Evolutionary conservation across 2,113 vertebrate species (phyloP).

Genomic region (Caretta caretta): DNA sequence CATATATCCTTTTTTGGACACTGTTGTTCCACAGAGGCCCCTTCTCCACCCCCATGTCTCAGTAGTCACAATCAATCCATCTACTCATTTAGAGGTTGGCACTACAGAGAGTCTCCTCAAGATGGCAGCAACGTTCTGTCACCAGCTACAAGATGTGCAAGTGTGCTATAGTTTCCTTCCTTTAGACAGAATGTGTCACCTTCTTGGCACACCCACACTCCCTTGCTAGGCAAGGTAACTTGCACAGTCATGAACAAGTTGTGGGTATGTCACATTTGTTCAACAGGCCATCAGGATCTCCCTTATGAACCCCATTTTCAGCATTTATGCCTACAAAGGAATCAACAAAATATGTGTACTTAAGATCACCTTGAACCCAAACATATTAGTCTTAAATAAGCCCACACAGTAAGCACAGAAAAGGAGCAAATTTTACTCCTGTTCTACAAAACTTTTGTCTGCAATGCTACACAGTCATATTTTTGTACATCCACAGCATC

Average conservation of each 20-base stretch:
- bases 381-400: background rate
- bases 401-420: background rate
- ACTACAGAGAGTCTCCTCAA: background rate
- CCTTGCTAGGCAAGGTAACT: rapidly evolving
- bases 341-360: background rate
- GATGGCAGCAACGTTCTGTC: background rate
- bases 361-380: background rate
- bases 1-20: background rate
- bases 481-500: rapidly evolving
- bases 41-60: background rate
- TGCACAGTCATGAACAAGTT: rapidly evolving
- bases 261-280: too few species aligned
- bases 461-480: background rate
- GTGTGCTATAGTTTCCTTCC: rapidly evolving
- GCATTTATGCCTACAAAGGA: background rate
- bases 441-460: background rate
- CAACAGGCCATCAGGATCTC: rapidly evolving
- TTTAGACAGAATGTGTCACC: background rate
- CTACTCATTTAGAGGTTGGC: background rate
- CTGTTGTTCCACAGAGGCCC: background rate
- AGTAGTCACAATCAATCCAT: background rate
- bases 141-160: background rate
- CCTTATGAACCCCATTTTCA: rapidly evolving
- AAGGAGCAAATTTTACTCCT: rapidly evolving
- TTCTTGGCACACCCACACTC: rapidly evolving